A percentile compares a stretch with the other conserved stretches of the same genome.
These are phyloP conservation scores for Poeciliopsis presidionis DNA, from an alignment of 2,797 vertebrate genomes.

Conservation along the genomic window DNA sequence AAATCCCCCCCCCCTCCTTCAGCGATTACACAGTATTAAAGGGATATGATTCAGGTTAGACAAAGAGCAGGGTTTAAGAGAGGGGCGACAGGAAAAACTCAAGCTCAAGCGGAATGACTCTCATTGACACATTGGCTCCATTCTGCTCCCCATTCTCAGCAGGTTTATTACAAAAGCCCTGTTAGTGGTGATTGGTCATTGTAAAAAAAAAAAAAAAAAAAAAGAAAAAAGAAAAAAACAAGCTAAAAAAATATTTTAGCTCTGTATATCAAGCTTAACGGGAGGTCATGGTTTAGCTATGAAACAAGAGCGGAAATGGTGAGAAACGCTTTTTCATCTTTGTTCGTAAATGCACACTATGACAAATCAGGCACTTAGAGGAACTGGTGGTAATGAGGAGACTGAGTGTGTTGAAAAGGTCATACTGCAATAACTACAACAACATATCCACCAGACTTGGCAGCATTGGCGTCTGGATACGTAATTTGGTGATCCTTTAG, in stretches of 20 bases:
- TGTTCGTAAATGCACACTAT: neutral
- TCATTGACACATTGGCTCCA: slow-evolving; percentile 58
- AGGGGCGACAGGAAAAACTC: slow-evolving; percentile 51
- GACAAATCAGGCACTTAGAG: neutral
- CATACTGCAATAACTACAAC: neutral
- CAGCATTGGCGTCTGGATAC: neutral
- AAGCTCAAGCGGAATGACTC: slow-evolving; percentile 56
- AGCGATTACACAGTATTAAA: slow-evolving; percentile 72
- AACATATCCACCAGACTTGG: neutral
- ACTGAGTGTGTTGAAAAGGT: neutral
- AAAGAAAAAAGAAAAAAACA: neutral
- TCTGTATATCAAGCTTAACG: neutral
- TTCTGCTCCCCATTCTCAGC: slow-evolving; percentile 30
- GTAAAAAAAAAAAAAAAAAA: slow-evolving; percentile 5
- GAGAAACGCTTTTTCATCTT: neutral
- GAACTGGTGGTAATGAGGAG: neutral
- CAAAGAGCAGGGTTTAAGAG: slow-evolving; percentile 54
- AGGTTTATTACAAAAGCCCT: slow-evolving; percentile 30
- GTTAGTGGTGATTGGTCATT: slow-evolving; percentile 25
- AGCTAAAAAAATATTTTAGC: neutral
- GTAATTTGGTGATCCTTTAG: neutral
- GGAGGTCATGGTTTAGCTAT: slow-evolving; percentile 1
- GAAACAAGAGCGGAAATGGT: neutral
- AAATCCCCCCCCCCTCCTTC: slow-evolving; percentile 50
- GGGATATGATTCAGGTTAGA: slow-evolving; percentile 65